These are phyloP conservation scores for Pongo abelii DNA, from an alignment of 2,113 vertebrate genomes.

Conservation along the genomic window DNA sequence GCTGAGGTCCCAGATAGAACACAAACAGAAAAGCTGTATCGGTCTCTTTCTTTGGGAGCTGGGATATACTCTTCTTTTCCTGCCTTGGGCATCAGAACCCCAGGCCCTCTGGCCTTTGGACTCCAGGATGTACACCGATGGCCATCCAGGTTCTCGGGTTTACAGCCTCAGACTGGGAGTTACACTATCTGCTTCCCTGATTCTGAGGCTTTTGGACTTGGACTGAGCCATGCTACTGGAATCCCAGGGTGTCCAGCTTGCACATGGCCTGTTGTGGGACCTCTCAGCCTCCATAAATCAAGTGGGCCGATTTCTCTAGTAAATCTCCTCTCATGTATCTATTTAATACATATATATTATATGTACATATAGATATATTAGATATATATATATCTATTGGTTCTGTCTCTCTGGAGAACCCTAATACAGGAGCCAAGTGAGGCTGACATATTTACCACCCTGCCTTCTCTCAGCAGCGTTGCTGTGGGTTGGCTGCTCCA, in stretches of 20 bases:
- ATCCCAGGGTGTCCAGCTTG: background rate
- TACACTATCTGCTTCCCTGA: background rate
- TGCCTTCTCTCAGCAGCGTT: slow-evolving; percentile 14
- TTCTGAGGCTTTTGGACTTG: background rate
- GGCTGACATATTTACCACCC: background rate
- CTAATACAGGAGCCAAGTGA: background rate
- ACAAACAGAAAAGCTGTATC: background rate
- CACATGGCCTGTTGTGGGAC: background rate
- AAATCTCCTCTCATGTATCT: background rate
- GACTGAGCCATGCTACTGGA: background rate
- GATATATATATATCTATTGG: background rate
- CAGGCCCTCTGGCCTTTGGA: background rate
- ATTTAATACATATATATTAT: background rate
- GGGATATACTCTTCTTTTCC: background rate
- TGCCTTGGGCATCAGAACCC: background rate
- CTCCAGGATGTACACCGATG: background rate
- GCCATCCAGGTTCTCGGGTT: background rate
- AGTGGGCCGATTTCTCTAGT: background rate
- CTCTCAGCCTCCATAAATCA: background rate
- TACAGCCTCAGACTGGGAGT: background rate
- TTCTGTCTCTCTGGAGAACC: background rate
- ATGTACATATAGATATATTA: too few relatives aligned
- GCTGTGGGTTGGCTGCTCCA: background rate
- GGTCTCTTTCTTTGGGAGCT: background rate
- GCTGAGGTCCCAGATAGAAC: background rate